Conservation (phyloP, 1,140 invertebrate species). For the Helicoverpa armigera region DNA sequence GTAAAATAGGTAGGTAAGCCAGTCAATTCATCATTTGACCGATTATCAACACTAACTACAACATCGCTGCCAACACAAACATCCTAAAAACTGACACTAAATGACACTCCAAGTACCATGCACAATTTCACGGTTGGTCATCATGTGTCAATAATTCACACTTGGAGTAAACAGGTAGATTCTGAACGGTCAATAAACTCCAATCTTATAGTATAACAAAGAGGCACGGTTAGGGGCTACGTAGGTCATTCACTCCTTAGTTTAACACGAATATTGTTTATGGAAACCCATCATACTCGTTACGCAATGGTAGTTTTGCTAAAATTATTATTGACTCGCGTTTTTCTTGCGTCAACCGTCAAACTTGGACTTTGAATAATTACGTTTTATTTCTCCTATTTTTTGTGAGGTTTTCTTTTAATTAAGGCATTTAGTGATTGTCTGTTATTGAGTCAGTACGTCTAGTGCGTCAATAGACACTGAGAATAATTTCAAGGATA, state of each 20-base stretch:
- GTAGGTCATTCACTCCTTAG: conserved; percentile 41
- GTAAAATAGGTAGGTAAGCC: background rate
- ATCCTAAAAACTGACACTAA: background rate
- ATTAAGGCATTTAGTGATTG: background rate
- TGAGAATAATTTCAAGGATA: background rate
- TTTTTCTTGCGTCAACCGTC: conserved; percentile 25
- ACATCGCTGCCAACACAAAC: background rate
- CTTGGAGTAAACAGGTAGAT: conserved; percentile 46
- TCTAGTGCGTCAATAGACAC: too few relatives aligned
- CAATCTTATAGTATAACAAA: conserved; percentile 46
- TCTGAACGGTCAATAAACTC: conserved; percentile 48
- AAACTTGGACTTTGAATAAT: conserved; percentile 4
- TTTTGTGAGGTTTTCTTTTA: background rate
- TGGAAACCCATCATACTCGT: conserved; percentile 46
- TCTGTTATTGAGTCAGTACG: too few relatives aligned
- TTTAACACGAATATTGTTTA: conserved; percentile 49
- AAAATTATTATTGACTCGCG: conserved; percentile 20
- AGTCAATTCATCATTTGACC: background rate
- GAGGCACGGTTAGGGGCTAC: conserved; percentile 47
- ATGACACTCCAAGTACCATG: conserved; percentile 12
- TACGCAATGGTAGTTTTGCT: conserved; percentile 48
- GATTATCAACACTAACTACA: background rate
- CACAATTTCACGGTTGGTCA: conserved; percentile 46
- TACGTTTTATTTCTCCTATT: background rate
- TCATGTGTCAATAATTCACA: conserved; percentile 49